These are phyloP conservation scores for Oreochromis niloticus DNA, from an alignment of 2,113 vertebrate genomes.

Conservation along the genomic window DNA sequence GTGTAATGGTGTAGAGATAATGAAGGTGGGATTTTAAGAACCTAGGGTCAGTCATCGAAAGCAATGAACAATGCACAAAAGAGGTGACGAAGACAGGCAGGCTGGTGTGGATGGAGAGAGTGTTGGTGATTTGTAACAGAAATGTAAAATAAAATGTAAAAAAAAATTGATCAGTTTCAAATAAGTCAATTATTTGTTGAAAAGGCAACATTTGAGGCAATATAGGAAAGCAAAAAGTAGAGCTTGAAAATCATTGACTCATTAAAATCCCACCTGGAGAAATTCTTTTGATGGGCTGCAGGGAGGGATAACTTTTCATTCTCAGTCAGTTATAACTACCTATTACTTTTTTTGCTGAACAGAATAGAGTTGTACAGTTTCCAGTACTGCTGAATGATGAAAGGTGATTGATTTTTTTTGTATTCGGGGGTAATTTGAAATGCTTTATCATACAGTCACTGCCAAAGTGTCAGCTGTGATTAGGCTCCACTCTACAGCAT, in stretches of 20 bases:
- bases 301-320: not conserved
- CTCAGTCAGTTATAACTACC: not conserved
- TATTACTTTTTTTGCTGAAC: not conserved
- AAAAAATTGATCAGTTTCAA: not conserved
- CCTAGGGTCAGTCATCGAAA: not conserved
- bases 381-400: slow-evolving; percentile 7
- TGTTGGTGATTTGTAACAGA: not conserved
- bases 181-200: not conserved
- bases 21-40: not conserved
- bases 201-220: not conserved
- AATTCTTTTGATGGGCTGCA: not conserved
- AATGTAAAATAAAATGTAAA: not conserved
- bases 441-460: slow-evolving; percentile 42
- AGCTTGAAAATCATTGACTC: not conserved
- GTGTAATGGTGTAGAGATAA: not conserved
- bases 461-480: slow-evolving; percentile 43
- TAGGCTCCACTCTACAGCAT: slow-evolving; percentile 38
- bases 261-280: not conserved
- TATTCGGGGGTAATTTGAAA: slow-evolving; percentile 28
- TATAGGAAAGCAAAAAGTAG: not conserved
- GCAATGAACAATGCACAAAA: not conserved
- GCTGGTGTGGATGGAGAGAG: not conserved
- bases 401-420: slow-evolving; percentile 28
- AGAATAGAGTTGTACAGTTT: slow-evolving; percentile 4
- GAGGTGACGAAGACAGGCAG: not conserved